Percentiles rank a stretch among this genome's conserved stretches.
Conservation (phyloP, 2,113 vertebrate genomes). For the Malurus melanocephalus region DNA sequence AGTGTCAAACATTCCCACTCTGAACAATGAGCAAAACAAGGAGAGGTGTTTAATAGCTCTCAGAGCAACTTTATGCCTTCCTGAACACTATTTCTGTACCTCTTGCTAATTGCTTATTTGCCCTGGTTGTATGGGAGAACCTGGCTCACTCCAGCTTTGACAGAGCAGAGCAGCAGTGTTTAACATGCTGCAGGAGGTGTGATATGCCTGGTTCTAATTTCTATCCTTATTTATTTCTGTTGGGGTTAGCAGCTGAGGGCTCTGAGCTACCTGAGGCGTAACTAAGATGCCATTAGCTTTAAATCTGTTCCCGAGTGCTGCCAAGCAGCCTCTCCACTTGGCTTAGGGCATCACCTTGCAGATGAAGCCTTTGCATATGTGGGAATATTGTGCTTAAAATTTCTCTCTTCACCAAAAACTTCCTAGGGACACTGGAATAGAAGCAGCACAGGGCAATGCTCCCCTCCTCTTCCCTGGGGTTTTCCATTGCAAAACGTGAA, state of each 20-base stretch:
- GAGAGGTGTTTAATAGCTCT: slow-evolving; percentile 26
- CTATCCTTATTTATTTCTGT: slow-evolving; percentile 25
- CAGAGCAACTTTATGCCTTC: slow-evolving; percentile 31
- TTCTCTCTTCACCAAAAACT: not conserved
- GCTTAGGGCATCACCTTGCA: not conserved
- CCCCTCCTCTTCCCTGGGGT: not conserved
- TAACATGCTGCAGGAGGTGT: not conserved
- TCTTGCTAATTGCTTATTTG: slow-evolving; percentile 28
- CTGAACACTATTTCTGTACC: slow-evolving; percentile 3
- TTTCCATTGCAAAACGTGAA: not conserved
- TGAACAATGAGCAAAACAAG: slow-evolving; percentile 1
- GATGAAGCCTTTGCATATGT: not conserved
- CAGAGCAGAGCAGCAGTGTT: not conserved
- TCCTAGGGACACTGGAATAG: not conserved
- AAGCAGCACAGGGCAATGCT: not conserved
- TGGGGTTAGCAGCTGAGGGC: not conserved
- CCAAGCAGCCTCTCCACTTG: not conserved
- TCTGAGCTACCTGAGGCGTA: slow-evolving; percentile 3
- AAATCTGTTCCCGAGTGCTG: not conserved
- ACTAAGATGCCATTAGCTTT: slow-evolving; percentile 29
- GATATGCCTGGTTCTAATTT: not conserved
- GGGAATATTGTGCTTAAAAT: not conserved
- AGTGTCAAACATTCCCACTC: slow-evolving; percentile 10
- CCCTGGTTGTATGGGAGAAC: not conserved
- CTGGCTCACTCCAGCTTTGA: not conserved